Conservation (phyloP, 2,888 invertebrate genomes). For the Chironomus riparius region DNA sequence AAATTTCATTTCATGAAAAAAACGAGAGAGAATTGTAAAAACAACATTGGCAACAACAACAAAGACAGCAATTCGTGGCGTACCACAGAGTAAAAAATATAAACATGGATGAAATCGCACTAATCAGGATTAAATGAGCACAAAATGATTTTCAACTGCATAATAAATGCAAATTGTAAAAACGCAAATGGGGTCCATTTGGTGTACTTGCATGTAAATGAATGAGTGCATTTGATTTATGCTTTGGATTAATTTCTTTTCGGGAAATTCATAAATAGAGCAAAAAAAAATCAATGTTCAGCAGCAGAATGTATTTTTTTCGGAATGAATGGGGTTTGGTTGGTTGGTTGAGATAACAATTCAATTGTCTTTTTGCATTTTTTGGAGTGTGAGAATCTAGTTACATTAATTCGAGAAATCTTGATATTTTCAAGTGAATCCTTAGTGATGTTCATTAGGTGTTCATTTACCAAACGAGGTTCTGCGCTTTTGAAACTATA, state of each 20-base stretch:
- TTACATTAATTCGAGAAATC: too few relatives aligned
- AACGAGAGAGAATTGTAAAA: neutral
- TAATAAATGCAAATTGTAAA: neutral
- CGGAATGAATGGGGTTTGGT: too few relatives aligned
- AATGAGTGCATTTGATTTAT: neutral
- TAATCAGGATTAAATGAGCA: constrained; percentile 27
- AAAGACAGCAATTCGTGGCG: neutral
- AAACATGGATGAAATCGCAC: constrained; percentile 12
- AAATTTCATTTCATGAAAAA: neutral
- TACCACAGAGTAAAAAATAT: neutral
- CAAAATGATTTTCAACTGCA: constrained; percentile 11
- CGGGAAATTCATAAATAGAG: neutral
- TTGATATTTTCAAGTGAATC: too few relatives aligned
- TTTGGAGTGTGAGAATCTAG: too few relatives aligned
- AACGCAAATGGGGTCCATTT: neutral
- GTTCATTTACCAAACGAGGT: too few relatives aligned
- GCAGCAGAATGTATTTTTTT: neutral
- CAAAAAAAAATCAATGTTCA: neutral
- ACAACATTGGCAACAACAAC: neutral
- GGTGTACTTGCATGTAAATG: neutral
- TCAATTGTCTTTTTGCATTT: too few relatives aligned
- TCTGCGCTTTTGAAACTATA: too few relatives aligned
- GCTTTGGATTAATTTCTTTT: neutral
- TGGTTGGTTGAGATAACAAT: too few relatives aligned
- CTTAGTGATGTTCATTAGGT: too few relatives aligned